phyloP scores from a whole-genome alignment of 2,113 vertebrate species.

The Podarcis raffonei region DNA sequence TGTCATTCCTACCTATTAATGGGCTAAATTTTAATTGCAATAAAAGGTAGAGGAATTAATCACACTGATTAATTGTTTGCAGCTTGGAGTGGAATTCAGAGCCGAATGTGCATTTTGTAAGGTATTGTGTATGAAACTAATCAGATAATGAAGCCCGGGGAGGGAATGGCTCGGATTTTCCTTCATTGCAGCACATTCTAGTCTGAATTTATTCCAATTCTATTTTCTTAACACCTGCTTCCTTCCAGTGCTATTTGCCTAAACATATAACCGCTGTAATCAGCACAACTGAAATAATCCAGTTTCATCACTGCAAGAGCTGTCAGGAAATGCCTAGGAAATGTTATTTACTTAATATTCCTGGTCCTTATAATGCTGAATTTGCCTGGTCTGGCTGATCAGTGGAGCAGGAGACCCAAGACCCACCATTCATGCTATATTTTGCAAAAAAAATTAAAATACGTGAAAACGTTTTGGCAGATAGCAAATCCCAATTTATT shows the following conservation, averaged over 20 bases:
- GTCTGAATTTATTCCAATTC: neutral
- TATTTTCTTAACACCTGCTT: conserved; percentile 19
- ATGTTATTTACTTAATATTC: neutral
- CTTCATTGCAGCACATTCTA: conserved; percentile 23
- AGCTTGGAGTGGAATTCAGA: neutral
- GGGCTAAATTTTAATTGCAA: neutral
- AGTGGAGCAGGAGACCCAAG: neutral
- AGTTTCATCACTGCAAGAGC: conserved; percentile 46
- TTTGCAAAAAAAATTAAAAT: neutral
- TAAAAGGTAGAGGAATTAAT: neutral
- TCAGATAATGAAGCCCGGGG: neutral
- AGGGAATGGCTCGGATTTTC: neutral
- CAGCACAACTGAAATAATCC: conserved; percentile 23
- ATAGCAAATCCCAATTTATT: neutral
- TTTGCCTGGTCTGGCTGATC: neutral
- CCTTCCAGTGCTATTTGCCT: conserved; percentile 25
- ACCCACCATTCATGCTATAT: neutral
- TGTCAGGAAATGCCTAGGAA: conserved; percentile 30
- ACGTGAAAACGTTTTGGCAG: neutral
- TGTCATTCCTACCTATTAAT: neutral
- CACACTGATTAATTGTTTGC: neutral
- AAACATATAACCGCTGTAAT: conserved; percentile 34
- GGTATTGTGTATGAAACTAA: neutral
- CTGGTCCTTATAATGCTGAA: neutral
- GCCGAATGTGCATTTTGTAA: neutral